Base-by-base conservation (phyloP, 2,797 vertebrate species). In the Acrossocheilus fasciatus region DNA sequence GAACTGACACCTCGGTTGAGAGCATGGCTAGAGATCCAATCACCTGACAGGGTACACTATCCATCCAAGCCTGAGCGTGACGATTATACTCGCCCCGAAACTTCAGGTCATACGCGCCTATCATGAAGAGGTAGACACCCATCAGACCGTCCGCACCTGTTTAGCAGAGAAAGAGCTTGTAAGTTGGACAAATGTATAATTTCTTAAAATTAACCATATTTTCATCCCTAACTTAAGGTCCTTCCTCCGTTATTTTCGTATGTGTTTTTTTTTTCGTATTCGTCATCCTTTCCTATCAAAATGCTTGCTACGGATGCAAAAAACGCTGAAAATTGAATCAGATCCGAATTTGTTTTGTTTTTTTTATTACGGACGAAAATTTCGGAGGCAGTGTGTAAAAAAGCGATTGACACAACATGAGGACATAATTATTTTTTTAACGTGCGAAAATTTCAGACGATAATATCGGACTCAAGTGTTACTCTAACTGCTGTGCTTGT, bases 101-200 rank as follows among this genome's bases (percentile, higher is more conserved):
- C 94, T 98, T 98, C 87, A 99, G 93, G 91, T 99, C 98, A 85
- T 98, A 99, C 3, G 96, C 96, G 3, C 98, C 98, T 4, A 99
- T 98, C 94, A 97, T 96, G 93, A 99, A 98, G 90, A 99, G 96
- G 91, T 99, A 99, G 90, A 99, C 94, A 66, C 98, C 98, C 98
- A 99, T 99, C 85, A 99, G 94, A 86, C 98, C 98, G 74, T 99
- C 98, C 41, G 98, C 98, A 95, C 98, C 98, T 98, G 93, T 14
- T 89, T 68, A 23, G 78, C 10, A 87, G 89, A 87, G 87, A 91
- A 57, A 6, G 3, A 50, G 15, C 52, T 47, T 45, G 36, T 82
- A 12, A 73, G 50, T 30, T 23, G 43, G 70, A 50, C 7, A 50
- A 23, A 79, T n/a, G 54, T n/a, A 59, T 59, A 3, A n/a, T 59